Conservation (phyloP, 2,888 invertebrate genomes). For the Zhengitettix transpicula region DNA sequence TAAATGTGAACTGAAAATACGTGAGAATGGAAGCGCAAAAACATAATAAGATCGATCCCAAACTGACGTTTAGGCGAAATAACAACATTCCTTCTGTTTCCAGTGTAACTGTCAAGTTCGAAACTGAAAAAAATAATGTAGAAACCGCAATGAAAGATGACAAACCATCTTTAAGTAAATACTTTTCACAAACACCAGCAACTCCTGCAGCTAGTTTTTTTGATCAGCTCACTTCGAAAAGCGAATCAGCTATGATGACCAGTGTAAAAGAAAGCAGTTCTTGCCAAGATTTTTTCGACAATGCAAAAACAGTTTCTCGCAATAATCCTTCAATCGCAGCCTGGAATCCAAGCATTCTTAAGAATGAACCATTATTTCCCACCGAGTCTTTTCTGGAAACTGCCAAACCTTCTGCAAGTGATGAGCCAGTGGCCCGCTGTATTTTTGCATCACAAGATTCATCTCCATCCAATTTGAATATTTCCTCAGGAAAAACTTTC, state of each 20-base stretch:
- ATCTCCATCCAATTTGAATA: conserved; percentile 13
- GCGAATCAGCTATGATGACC: conserved; percentile 18
- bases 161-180: conserved; percentile 12
- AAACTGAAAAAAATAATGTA: not conserved
- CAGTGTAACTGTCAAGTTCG: not conserved
- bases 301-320: not conserved
- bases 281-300: not conserved
- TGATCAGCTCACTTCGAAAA: conserved; percentile 17
- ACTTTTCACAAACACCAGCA: conserved; percentile 13
- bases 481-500: conserved; percentile 24
- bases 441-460: conserved; percentile 26
- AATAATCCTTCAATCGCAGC: not conserved
- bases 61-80: too few species aligned
- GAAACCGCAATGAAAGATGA: not conserved
- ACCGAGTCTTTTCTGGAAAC: conserved; percentile 1
- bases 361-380: not conserved
- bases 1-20: too few species aligned
- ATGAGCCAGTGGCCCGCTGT: conserved; percentile 30
- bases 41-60: too few species aligned
- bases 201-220: conserved; percentile 16
- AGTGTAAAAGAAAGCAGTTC: conserved; percentile 15
- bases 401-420: conserved; percentile 15
- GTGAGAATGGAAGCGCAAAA: too few species aligned
- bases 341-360: not conserved
- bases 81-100: not conserved